Conservation (phyloP, 1,140 invertebrate species). For the Drepana arcuata region DNA sequence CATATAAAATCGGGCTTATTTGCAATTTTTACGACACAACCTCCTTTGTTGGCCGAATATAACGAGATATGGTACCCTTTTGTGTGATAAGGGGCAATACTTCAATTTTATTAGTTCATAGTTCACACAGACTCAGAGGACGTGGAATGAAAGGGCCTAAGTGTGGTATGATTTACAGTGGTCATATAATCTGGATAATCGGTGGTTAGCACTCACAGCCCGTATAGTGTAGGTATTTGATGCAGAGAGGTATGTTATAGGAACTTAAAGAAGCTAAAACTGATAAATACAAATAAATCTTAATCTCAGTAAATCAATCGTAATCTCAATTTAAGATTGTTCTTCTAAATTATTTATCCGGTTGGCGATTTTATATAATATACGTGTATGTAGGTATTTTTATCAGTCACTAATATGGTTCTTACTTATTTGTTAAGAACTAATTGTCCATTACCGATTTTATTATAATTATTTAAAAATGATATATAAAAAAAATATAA, state of each 20-base stretch:
- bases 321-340: constrained; percentile 1
- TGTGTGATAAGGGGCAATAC: constrained; percentile 45
- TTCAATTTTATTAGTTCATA: constrained; percentile 67
- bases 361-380: too few species aligned
- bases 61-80: constrained; percentile 53
- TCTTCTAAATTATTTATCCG: background rate
- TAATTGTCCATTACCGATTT: too few species aligned
- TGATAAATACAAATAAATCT: background rate
- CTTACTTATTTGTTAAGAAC: too few species aligned
- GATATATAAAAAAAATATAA: too few species aligned
- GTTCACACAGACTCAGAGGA: constrained; percentile 35
- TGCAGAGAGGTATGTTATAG: constrained; percentile 19
- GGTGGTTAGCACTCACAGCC: constrained; percentile 48
- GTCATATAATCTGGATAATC: constrained; percentile 62
- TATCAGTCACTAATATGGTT: too few species aligned
- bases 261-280: background rate
- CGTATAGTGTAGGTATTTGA: constrained; percentile 20
- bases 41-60: constrained; percentile 36
- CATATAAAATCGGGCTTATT: constrained; percentile 48
- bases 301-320: constrained; percentile 5
- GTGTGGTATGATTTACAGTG: constrained; percentile 59
- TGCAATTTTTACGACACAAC: constrained; percentile 54
- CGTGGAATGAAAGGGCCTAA: constrained; percentile 40
- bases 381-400: too few species aligned
- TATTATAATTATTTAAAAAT: too few species aligned